Evolutionary conservation across 2,797 vertebrate species (phyloP).

Genomic region (Orientallactaga sibirica): DNA sequence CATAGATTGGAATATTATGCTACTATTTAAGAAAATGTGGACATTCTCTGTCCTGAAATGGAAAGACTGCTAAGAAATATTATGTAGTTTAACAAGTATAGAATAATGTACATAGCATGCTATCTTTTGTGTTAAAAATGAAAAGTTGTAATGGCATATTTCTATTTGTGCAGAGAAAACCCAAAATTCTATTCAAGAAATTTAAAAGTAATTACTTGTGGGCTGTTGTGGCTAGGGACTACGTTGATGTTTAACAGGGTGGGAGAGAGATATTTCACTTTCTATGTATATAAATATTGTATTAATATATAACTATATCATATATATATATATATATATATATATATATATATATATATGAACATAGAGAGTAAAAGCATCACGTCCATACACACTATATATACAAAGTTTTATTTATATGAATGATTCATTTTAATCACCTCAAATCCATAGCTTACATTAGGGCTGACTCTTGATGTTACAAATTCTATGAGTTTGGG

Average conservation of each 20-base stretch:
- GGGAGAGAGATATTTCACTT: not conserved
- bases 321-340: not conserved
- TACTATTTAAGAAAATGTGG: conserved; percentile 42
- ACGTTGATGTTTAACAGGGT: not conserved
- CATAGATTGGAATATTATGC: conserved; percentile 67
- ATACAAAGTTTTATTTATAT: not conserved
- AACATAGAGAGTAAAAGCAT: not conserved
- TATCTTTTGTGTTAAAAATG: conserved; percentile 62
- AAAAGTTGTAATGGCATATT: conserved; percentile 39
- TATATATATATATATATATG: not conserved
- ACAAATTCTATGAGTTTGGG: not conserved
- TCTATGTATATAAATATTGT: not conserved
- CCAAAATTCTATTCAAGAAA: conserved; percentile 46
- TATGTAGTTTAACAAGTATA: conserved; percentile 30
- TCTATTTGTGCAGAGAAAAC: conserved; percentile 48
- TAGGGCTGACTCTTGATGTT: not conserved
- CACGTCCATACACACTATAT: not conserved
- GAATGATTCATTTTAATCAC: not conserved
- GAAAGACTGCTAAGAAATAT: conserved; percentile 49
- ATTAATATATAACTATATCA: not conserved
- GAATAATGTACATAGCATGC: not conserved
- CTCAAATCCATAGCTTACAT: not conserved
- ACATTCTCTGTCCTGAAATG: conserved; percentile 44
- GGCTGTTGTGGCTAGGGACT: not conserved
- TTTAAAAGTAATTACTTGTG: conserved; percentile 17